A percentile compares a stretch with the other conserved stretches of the same genome.
Evolutionary conservation across 2,888 invertebrate species (phyloP).

Genomic region (Tenthredo amoena): DNA sequence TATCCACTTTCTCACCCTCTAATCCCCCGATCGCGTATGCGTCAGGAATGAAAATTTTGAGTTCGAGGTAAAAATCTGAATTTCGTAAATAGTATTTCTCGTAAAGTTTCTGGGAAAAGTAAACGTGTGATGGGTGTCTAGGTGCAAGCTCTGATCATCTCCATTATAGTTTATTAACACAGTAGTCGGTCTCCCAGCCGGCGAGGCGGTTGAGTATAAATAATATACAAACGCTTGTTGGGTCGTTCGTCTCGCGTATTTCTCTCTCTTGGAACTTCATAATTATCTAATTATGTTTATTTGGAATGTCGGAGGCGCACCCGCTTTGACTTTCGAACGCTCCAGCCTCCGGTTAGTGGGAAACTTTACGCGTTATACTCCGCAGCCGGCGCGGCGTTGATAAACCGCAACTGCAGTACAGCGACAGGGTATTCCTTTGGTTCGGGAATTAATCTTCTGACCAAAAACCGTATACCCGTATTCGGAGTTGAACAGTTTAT

Average conservation of each 20-base stretch:
- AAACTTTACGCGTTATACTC: slow-evolving; percentile 11
- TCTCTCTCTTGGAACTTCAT: slow-evolving; percentile 53
- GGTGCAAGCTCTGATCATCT: slow-evolving; percentile 13
- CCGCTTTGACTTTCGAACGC: slow-evolving; percentile 16
- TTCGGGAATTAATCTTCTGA: background rate
- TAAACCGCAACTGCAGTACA: slow-evolving; percentile 1
- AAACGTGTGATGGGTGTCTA: background rate
- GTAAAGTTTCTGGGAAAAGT: background rate
- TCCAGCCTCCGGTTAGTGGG: background rate
- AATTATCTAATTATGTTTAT: slow-evolving; percentile 59
- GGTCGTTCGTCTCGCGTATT: slow-evolving; percentile 34
- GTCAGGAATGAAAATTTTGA: background rate
- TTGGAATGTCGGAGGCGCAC: slow-evolving; percentile 50
- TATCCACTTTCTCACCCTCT: too few relatives aligned
- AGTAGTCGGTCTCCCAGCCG: slow-evolving; percentile 25
- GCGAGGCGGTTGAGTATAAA: slow-evolving; percentile 28
- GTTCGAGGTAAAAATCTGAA: background rate
- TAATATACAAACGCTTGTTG: slow-evolving; percentile 52
- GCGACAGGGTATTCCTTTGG: background rate
- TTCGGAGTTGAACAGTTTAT: too few relatives aligned
- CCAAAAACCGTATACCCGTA: background rate
- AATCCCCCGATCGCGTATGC: background rate
- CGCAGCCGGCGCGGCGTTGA: slow-evolving; percentile 30
- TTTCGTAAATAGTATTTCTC: background rate
- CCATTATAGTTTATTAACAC: slow-evolving; percentile 36